Conservation (phyloP, 2,113 vertebrate genomes). For the Ardeotis arabs region DNA sequence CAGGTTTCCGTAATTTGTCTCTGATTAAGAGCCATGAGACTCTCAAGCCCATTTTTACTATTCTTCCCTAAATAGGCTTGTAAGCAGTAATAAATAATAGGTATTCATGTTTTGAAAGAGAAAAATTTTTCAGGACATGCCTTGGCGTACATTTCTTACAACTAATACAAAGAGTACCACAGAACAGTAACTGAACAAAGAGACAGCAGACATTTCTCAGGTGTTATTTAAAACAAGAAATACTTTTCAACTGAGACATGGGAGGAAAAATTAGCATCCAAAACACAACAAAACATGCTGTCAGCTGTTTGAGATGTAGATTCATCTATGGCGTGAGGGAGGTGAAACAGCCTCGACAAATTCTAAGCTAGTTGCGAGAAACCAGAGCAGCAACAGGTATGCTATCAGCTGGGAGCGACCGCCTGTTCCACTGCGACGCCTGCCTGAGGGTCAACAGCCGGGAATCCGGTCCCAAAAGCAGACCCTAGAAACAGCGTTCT, state of each 20-base stretch:
- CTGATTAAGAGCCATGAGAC: constrained; percentile 50
- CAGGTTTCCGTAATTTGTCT: background rate
- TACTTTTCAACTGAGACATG: constrained; percentile 25
- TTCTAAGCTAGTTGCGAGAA: background rate
- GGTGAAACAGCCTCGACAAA: constrained; percentile 16
- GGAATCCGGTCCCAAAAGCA: background rate
- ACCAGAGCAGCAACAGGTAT: background rate
- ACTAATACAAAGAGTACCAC: constrained; percentile 36
- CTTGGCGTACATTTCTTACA: constrained; percentile 45
- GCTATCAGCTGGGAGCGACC: background rate
- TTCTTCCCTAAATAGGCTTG: constrained; percentile 29
- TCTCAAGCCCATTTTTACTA: constrained; percentile 24
- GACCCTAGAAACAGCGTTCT: background rate
- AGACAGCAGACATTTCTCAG: constrained; percentile 43
- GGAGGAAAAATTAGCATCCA: background rate
- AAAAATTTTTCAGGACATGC: constrained; percentile 36
- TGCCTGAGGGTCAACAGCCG: background rate
- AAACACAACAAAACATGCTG: constrained; percentile 65
- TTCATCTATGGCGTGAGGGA: constrained; percentile 30
- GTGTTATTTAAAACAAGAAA: constrained; percentile 53
- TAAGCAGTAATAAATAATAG: constrained; percentile 51
- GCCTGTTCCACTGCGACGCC: background rate
- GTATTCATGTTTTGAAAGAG: background rate
- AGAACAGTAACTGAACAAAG: constrained; percentile 20
- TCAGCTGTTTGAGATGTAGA: constrained; percentile 47